These are phyloP conservation scores for Epinephelus awoara DNA, from an alignment of 2,797 vertebrate species.

Conservation along the genomic window DNA sequence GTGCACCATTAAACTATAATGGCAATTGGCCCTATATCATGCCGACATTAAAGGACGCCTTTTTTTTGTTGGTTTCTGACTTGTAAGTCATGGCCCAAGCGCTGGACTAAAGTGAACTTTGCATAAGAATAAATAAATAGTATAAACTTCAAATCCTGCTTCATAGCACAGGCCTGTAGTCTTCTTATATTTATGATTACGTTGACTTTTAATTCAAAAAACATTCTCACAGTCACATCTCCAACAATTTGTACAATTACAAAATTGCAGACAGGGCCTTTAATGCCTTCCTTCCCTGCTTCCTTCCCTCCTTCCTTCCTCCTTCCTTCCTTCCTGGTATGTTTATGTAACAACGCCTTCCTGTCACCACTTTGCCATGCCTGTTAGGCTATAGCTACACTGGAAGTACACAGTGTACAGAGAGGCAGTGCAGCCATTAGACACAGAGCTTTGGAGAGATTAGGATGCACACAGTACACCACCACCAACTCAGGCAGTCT, in stretches of 20 bases:
- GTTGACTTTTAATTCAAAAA: not conserved
- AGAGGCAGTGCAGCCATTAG: slow-evolving; percentile 81
- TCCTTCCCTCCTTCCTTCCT: not conserved
- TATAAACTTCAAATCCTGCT: too few species aligned
- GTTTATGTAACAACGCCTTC: slow-evolving; percentile 56
- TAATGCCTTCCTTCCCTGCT: not conserved
- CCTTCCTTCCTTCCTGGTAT: slow-evolving; percentile 18
- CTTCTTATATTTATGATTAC: not conserved
- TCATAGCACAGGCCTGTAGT: too few species aligned
- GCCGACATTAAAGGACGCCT: too few species aligned
- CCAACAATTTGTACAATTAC: not conserved
- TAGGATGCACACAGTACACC: slow-evolving; percentile 76
- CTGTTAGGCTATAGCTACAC: slow-evolving; percentile 61
- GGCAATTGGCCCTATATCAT: too few species aligned
- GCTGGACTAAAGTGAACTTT: too few species aligned
- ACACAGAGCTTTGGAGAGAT: slow-evolving; percentile 85
- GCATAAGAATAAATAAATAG: too few species aligned
- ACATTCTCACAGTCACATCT: not conserved
- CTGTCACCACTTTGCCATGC: slow-evolving; percentile 66
- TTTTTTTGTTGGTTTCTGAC: too few species aligned
- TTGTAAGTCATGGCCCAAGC: too few species aligned
- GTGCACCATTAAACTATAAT: too few species aligned
- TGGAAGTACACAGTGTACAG: slow-evolving; percentile 73
- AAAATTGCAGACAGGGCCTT: not conserved
- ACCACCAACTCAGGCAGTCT: slow-evolving; percentile 75